Conservation (phyloP, 2,113 vertebrate species). For the Sinocyclocheilus maitianheensis region DNA sequence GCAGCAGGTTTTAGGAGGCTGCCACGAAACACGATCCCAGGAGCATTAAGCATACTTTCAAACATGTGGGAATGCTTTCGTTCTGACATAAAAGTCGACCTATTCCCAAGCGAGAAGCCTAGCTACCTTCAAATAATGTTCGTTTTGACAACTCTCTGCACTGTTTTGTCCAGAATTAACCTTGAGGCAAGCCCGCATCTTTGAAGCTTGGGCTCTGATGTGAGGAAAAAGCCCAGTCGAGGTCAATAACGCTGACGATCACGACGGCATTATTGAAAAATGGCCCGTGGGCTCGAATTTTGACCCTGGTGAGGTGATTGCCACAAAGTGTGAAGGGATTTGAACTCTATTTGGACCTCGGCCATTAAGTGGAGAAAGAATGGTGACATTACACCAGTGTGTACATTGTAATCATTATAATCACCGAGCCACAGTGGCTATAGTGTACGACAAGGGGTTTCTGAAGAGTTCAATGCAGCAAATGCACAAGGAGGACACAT, state of each 20-base stretch:
- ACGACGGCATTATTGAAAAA: slow-evolving; percentile 64
- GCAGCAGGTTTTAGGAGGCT: slow-evolving; percentile 75
- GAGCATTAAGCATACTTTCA: slow-evolving; percentile 83
- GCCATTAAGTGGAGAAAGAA: slow-evolving; percentile 31
- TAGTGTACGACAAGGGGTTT: neutral
- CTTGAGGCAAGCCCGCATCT: slow-evolving; percentile 68
- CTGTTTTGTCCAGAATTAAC: slow-evolving; percentile 74
- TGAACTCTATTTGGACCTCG: slow-evolving; percentile 47
- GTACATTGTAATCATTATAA: slow-evolving; percentile 24
- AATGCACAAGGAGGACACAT: slow-evolving; percentile 11
- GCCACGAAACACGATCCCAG: slow-evolving; percentile 75
- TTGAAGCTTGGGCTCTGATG: slow-evolving; percentile 62
- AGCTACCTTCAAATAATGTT: slow-evolving; percentile 74
- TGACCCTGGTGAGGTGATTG: slow-evolving; percentile 40
- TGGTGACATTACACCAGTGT: slow-evolving; percentile 21
- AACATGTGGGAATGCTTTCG: slow-evolving; percentile 90
- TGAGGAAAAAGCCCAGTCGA: slow-evolving; percentile 60
- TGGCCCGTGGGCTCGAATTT: slow-evolving; percentile 59
- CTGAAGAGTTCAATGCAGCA: neutral
- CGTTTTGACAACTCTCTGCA: slow-evolving; percentile 78
- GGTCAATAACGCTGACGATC: slow-evolving; percentile 68
- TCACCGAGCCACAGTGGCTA: slow-evolving; percentile 8
- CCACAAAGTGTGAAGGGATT: slow-evolving; percentile 48
- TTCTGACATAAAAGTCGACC: slow-evolving; percentile 80
- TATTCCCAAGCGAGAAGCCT: slow-evolving; percentile 73